A percentile compares a stretch with the other conserved stretches of the same genome.
These are phyloP conservation scores for Distichodus sexfasciatus DNA, from an alignment of 2,797 vertebrate species.

Conservation along the genomic window DNA sequence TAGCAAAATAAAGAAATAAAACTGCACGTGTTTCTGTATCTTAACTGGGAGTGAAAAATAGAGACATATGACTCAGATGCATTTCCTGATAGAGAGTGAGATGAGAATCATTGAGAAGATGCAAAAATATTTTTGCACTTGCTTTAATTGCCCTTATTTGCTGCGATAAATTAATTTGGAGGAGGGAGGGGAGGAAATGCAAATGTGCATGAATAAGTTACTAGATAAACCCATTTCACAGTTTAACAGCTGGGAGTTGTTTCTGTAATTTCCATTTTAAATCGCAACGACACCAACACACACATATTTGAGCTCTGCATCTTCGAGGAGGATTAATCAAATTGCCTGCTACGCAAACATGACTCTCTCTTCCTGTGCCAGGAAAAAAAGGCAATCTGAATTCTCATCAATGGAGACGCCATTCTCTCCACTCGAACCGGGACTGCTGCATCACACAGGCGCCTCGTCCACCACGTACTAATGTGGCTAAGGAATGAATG, in stretches of 20 bases:
- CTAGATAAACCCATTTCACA: conserved; percentile 69
- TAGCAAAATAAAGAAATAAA: background rate
- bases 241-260: conserved; percentile 78
- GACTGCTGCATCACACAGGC: background rate
- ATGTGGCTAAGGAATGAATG: too few relatives aligned
- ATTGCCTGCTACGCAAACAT: conserved; percentile 50
- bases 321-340: conserved; percentile 71
- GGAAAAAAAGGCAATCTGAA: conserved; percentile 32
- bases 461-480: too few relatives aligned
- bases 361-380: background rate
- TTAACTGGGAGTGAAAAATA: background rate
- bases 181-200: conserved; percentile 45
- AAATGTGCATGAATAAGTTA: conserved; percentile 75
- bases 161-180: conserved; percentile 61
- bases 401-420: conserved; percentile 18
- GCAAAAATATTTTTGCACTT: conserved; percentile 41
- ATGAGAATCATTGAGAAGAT: conserved; percentile 33
- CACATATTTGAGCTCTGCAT: conserved; percentile 64
- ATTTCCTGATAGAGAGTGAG: background rate
- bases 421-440: background rate
- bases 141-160: conserved; percentile 66
- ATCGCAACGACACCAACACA: conserved; percentile 72
- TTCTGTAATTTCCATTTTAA: conserved; percentile 79
- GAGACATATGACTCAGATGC: background rate
- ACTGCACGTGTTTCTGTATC: background rate